Evolutionary conservation across 2,888 invertebrate species (phyloP), one percentile per base, ranked within the genome.

Genomic region (Watsonalla cultraria): DNA sequence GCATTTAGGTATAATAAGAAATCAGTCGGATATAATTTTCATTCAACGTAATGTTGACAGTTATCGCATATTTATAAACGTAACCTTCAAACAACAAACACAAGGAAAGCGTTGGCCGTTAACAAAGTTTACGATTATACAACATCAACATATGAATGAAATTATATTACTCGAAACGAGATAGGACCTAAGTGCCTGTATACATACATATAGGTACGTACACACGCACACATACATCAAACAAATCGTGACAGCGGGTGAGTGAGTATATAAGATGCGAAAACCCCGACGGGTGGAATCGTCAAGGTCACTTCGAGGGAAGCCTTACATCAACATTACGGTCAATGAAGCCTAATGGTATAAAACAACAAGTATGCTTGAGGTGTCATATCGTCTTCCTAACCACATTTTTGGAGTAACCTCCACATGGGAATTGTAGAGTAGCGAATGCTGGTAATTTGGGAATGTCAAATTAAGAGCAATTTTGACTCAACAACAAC

Each of bases 301-400:
- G 68, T 75, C 80, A 83, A 80, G 83, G 84, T 77, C 80, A 78
- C 65, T 73, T 61, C 64, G 74, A 78, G 77, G 80, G 72, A 83
- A 80, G 57, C 78, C 78, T 74, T 66, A 64, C 71, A 71, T 72
- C 78, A 78, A 37, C 9, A 11, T 5, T 42, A 73, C 71, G 49
- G 76, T 77, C 72, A 74, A 72, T 67, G 69, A 77, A 76, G 78
- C 75, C 70, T 79, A 15, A 37, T 37, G 14, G 13, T 13, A 13
- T 35, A 37, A 5, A 15, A 14, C 15, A 37, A 35, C 34, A 47
- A 48, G 34, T 48, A 9, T 35, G 33, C 9, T 63, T 55, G 62
- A 37, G 24, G 24, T 2, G 24, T 24, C 24, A 2, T 24, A 24
- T 24, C 24, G 24, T 24, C n/a, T n/a, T n/a, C n/a, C n/a, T n/a